phyloP scores from a whole-genome alignment of 1,140 invertebrate species.

The Drosophila neocordata region DNA sequence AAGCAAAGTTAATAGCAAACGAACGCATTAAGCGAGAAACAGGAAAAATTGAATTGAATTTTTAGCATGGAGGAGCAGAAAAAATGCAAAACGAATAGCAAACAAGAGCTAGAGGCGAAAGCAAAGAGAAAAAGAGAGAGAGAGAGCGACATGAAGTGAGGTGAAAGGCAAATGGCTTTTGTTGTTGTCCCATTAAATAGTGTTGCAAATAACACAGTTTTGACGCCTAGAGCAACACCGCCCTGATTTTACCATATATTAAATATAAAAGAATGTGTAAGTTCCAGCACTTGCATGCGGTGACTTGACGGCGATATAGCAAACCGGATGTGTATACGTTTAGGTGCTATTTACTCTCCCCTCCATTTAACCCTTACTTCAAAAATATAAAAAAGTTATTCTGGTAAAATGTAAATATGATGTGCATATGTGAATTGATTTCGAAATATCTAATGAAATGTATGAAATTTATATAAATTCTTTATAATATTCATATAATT shows the following conservation, averaged over 20 bases:
- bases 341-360: constrained; percentile 56
- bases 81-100: constrained; percentile 18
- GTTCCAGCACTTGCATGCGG: constrained; percentile 14
- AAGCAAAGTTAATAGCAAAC: constrained; percentile 65
- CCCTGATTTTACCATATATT: not conserved
- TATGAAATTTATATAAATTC: no score
- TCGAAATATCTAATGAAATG: no score
- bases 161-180: constrained; percentile 25
- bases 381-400: not conserved
- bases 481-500: no score
- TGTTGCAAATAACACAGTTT: constrained; percentile 72
- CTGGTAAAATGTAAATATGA: not conserved
- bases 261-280: constrained; percentile 21
- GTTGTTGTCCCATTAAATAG: constrained; percentile 62
- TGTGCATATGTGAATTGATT: not conserved
- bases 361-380: not conserved
- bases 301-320: constrained; percentile 20
- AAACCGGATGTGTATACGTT: constrained; percentile 62
- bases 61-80: constrained; percentile 29
- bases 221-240: constrained; percentile 50
- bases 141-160: no score
- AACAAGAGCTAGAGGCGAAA: constrained; percentile 6
- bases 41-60: constrained; percentile 70
- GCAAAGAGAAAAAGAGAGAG: no score
- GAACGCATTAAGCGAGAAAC: constrained; percentile 61